phyloP scores from a whole-genome alignment of 1,140 invertebrate genomes.

The Chrysomallon squamiferum region DNA sequence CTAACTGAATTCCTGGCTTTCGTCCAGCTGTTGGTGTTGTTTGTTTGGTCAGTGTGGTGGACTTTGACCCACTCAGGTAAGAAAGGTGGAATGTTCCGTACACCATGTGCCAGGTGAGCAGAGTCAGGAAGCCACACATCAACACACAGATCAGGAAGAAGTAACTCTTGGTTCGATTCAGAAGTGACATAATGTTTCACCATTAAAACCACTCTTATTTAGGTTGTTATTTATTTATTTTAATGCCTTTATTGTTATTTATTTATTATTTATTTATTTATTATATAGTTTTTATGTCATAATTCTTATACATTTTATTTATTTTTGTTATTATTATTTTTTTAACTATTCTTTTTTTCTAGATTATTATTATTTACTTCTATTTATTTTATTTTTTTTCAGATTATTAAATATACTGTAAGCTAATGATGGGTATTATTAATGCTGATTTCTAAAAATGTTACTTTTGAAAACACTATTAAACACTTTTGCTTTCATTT shows the following conservation, averaged over 20 bases:
- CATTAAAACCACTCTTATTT: background rate
- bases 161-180: constrained; percentile 5
- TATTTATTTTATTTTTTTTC: no score
- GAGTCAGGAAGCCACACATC: background rate
- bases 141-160: constrained; percentile 11
- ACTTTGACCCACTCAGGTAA: background rate
- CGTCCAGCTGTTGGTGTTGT: no score
- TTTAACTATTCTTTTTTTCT: no score
- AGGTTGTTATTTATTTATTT: background rate
- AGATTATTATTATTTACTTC: no score
- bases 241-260: background rate
- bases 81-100: constrained; percentile 1
- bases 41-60: background rate
- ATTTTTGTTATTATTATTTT: background rate
- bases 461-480: no score
- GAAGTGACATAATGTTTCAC: constrained; percentile 5
- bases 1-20: no score
- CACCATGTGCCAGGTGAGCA: constrained; percentile 13
- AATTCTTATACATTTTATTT: background rate
- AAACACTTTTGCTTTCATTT: background rate
- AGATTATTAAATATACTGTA: no score
- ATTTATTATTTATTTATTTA: background rate
- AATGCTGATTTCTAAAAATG: no score
- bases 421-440: no score
- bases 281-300: background rate